phyloP scores from a whole-genome alignment of 2,797 vertebrate genomes.

The Xerus rutilus region DNA sequence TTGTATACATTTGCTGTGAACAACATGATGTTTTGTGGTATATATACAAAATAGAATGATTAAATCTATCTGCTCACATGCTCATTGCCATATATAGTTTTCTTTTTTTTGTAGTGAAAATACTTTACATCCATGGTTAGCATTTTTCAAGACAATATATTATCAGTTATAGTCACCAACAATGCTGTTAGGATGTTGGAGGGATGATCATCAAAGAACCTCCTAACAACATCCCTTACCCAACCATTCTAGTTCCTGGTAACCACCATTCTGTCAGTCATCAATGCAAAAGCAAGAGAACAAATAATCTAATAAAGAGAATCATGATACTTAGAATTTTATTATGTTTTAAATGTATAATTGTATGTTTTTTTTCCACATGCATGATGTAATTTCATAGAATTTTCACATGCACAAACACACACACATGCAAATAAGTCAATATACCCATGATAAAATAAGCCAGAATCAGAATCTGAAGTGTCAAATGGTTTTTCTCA shows the following conservation, averaged over 20 bases:
- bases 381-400: background rate
- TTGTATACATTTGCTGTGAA: too few species aligned
- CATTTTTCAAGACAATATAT: background rate
- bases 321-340: background rate
- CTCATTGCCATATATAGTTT: background rate
- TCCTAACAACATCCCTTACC: background rate
- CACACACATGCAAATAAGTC: background rate
- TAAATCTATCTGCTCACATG: background rate
- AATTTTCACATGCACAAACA: background rate
- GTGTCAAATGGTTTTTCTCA: too few species aligned
- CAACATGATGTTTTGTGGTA: background rate
- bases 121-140: background rate
- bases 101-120: background rate
- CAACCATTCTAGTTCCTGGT: background rate
- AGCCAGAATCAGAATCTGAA: too few species aligned
- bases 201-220: background rate
- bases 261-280: background rate
- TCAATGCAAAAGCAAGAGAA: background rate
- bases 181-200: background rate
- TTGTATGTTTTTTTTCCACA: background rate
- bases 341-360: background rate
- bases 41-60: background rate
- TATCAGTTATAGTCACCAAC: background rate
- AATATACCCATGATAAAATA: background rate
- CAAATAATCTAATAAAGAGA: background rate